Base-by-base conservation (phyloP, 2,888 invertebrate genomes). In the Pristionchus exspectatus region DNA sequence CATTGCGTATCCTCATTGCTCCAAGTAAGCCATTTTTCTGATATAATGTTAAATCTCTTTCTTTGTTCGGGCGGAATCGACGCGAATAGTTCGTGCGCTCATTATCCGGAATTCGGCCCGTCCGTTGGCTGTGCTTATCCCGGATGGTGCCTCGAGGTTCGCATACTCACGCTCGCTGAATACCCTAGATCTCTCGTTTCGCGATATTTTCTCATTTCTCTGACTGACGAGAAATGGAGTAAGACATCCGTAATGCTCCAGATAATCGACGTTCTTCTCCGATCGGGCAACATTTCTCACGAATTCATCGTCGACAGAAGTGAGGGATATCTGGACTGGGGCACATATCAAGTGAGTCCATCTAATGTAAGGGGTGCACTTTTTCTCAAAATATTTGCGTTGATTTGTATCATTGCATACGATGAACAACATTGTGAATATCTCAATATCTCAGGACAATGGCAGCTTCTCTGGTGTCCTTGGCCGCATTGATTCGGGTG, bases 381-480 rank as follows among this genome's bases (percentile, higher is more conserved):
- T n/a, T n/a, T n/a, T n/a, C n/a, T n/a, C n/a, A n/a, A n/a, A n/a
- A n/a, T n/a, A n/a, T n/a, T n/a, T n/a, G n/a, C n/a, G n/a, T n/a
- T n/a, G n/a, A n/a, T n/a, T n/a, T n/a, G n/a, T n/a, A n/a, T n/a
- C n/a, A n/a, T n/a, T n/a, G n/a, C n/a, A n/a, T n/a, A n/a, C n/a
- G n/a, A n/a, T n/a, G n/a, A n/a, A n/a, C n/a, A n/a, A n/a, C n/a
- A n/a, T n/a, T 56, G 59, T 21, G 21, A 21, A 9, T 18, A n/a
- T n/a, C n/a, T n/a, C n/a, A n/a, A n/a, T n/a, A n/a, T 38, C 7
- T 16, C 83, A 33, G 56, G 56, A 63, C 10, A 59, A 59, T 27
- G 84, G 59, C 38, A 33, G 21, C 9, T 85, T 85, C 84, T 33
- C 84, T 14, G 84, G 84, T 12, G 84, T 85, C 30, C 84, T 85